Conservation (phyloP, 2,888 invertebrate genomes). For the Nasonia oneida region DNA sequence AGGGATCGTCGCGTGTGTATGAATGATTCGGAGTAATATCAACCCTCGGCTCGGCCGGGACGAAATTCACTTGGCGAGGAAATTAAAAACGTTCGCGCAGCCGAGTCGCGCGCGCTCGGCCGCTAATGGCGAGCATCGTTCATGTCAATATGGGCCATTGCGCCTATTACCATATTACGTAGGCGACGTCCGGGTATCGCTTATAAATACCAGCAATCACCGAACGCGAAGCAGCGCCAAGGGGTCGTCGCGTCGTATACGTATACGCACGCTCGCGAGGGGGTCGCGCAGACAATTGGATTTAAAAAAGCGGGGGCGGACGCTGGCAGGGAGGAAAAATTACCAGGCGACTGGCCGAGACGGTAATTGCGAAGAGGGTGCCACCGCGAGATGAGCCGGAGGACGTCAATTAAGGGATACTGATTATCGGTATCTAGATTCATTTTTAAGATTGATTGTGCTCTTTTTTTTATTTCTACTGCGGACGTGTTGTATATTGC, state of each 20-base stretch:
- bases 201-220: conserved; percentile 79
- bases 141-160: conserved; percentile 80
- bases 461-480: background rate
- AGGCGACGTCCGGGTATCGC: conserved; percentile 72
- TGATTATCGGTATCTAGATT: conserved; percentile 41
- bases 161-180: conserved; percentile 79
- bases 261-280: conserved; percentile 26
- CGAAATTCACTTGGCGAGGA: conserved; percentile 78
- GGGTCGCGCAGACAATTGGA: conserved; percentile 57
- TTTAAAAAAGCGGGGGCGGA: conserved; percentile 52
- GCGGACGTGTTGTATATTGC: background rate
- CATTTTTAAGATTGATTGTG: conserved; percentile 26
- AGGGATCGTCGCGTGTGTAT: conserved; percentile 67
- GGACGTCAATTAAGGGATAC: conserved; percentile 51
- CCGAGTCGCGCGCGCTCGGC: conserved; percentile 69
- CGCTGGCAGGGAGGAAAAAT: conserved; percentile 41
- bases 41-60: conserved; percentile 70
- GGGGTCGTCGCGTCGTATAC: conserved; percentile 13
- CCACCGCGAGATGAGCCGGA: conserved; percentile 10
- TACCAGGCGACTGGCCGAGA: conserved; percentile 26
- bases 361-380: conserved; percentile 35
- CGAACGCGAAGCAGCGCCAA: conserved; percentile 64
- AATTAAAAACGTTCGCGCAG: conserved; percentile 78
- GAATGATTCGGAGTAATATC: conserved; percentile 78
- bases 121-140: conserved; percentile 78